Percentiles rank a stretch among this genome's conserved stretches.
phyloP scores from a whole-genome alignment of 2,113 vertebrate genomes.

The Chaetodon trifascialis region DNA sequence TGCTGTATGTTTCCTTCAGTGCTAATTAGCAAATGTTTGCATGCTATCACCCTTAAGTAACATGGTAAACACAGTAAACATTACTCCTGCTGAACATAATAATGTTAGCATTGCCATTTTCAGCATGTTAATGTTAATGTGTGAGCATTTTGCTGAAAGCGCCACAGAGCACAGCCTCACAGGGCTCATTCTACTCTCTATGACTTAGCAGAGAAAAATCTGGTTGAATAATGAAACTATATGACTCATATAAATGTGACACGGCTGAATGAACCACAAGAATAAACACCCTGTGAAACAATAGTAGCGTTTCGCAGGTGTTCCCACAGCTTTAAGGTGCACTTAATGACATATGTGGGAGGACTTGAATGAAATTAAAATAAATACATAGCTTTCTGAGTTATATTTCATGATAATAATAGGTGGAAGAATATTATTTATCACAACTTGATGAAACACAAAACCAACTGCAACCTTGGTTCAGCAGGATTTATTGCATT shows the following conservation, averaged over 20 bases:
- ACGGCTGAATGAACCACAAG: neutral
- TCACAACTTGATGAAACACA: conserved; percentile 35
- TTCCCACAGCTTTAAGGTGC: neutral
- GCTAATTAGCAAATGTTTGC: neutral
- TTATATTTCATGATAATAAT: conserved; percentile 3
- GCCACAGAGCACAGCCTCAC: neutral
- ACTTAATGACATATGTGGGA: too few relatives aligned
- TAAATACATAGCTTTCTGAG: neutral
- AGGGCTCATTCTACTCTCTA: neutral
- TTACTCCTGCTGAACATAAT: neutral
- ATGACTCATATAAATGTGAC: neutral
- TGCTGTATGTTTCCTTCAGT: neutral
- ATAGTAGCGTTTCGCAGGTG: neutral
- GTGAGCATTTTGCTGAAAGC: neutral
- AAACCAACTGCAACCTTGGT: conserved; percentile 36
- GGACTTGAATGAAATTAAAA: neutral
- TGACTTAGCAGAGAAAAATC: neutral
- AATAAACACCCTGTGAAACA: neutral
- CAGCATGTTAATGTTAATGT: neutral
- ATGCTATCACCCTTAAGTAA: neutral
- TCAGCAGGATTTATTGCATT: conserved; percentile 65
- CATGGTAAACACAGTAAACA: neutral
- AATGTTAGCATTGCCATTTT: neutral
- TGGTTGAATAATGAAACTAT: neutral
- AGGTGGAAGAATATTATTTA: conserved; percentile 13